A percentile compares a stretch with the other conserved stretches of the same genome.
Conservation (phyloP, 2,888 invertebrate genomes). For the Neria commutata region DNA sequence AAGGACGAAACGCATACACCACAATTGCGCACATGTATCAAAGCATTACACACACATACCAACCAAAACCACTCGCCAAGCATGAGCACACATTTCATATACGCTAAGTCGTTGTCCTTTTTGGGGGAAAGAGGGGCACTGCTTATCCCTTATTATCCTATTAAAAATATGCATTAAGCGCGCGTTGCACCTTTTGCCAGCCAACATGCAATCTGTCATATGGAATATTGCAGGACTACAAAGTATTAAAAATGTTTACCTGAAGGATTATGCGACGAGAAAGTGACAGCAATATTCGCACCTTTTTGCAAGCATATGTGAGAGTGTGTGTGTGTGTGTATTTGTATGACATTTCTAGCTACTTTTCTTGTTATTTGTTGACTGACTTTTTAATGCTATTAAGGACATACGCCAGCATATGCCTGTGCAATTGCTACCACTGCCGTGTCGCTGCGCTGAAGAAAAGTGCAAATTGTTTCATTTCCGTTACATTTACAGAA, state of each 20-base stretch:
- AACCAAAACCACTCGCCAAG: too few species aligned
- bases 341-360: neutral
- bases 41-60: too few species aligned
- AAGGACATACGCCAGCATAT: slow-evolving; percentile 8
- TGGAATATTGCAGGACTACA: neutral
- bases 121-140: too few species aligned
- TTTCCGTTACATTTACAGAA: neutral
- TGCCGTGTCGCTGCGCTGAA: neutral
- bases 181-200: neutral
- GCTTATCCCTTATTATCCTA: neutral
- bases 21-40: too few species aligned
- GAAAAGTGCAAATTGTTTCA: slow-evolving; percentile 19
- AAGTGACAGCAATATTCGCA: neutral
- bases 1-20: too few species aligned
- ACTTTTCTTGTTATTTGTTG: slow-evolving; percentile 3
- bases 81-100: too few species aligned
- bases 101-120: too few species aligned
- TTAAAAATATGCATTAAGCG: neutral
- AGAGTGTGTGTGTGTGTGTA: neutral
- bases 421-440: slow-evolving; percentile 3
- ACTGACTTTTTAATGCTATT: slow-evolving; percentile 23
- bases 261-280: neutral
- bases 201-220: too few species aligned
- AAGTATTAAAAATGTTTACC: neutral
- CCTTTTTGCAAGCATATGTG: neutral